Evolutionary conservation across 2,113 vertebrate species (phyloP), one percentile per base, ranked within the genome.

Genomic region (Mormyrus lacerda): DNA sequence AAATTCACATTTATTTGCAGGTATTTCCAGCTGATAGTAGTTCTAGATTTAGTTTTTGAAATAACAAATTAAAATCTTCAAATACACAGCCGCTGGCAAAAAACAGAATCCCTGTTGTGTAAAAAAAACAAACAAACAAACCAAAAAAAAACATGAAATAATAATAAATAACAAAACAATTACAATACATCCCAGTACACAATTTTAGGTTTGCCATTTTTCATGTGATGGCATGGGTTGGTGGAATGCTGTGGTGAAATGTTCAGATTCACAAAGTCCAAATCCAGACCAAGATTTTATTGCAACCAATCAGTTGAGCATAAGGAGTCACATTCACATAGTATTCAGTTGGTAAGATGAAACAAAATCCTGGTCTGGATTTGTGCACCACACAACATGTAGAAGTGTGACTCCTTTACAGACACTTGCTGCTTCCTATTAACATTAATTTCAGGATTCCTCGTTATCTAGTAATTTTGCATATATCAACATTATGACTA

Each of bases 381-480:
- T 53, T 51, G 2, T 2, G 5, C 53, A 17, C 44, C 39, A 69
- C 45, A n/a, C 58, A 31, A 42, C 42, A 15, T 19, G 6, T 35
- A 91, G 86, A 39, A 4, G 90, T 88, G 89, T 89, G 88, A 91
- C 88, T 79, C 89, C 88, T 93, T 90, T 91, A 82, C 89, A 89
- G 91, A 92, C 90, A 91, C 91, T 92, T 89, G 89, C 91, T 90
- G 90, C 92, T 91, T 90, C 89, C 69, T 91, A 93, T 92, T 91
- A 92, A 89, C 90, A 94, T 92, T 92, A 90, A 91, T 91, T 93
- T 91, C 92, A 93, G 91, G 91, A 92, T 93, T 93, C 92, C 91
- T 91, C 91, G 91, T 93, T 90, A 94, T 94, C 93, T 93, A 92
- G 92, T 92, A 92, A 94, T 95, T 95, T 93, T 92, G 90, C 91